Conservation (phyloP, 2,797 vertebrate genomes). For the Carapus acus region DNA sequence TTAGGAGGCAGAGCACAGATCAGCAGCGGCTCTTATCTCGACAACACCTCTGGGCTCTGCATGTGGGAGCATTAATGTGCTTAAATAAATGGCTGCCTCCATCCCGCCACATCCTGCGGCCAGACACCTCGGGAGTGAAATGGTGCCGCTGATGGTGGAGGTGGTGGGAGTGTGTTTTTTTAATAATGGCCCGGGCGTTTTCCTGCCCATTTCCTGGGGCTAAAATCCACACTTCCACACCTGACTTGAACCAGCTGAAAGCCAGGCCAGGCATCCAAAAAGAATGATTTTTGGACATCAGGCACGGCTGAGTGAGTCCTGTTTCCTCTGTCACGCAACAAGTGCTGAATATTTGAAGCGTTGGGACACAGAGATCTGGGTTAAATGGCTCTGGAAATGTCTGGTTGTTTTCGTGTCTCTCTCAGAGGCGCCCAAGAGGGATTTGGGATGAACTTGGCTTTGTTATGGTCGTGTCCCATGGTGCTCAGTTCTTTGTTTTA, state of each 20-base stretch:
- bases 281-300: conserved; percentile 25
- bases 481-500: conserved; percentile 7
- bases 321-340: conserved; percentile 35
- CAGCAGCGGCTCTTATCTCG: conserved; percentile 63
- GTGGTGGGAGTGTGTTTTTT: conserved; percentile 25
- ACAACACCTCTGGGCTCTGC: conserved; percentile 47
- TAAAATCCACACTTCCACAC: conserved; percentile 12
- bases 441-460: background rate
- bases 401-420: conserved; percentile 12
- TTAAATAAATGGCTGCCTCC: conserved; percentile 45
- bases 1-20: conserved; percentile 41
- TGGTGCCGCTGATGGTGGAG: background rate
- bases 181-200: conserved; percentile 39
- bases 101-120: conserved; percentile 36
- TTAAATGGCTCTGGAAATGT: conserved; percentile 26
- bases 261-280: conserved; percentile 15
- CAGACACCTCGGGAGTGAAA: conserved; percentile 44
- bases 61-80: conserved; percentile 55
- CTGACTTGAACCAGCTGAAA: conserved; percentile 44
- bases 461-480: background rate
- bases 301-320: conserved; percentile 34
- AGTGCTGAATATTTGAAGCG: conserved; percentile 17
- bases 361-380: conserved; percentile 1
- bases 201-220: conserved; percentile 28
- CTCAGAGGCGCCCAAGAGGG: conserved; percentile 1